Base-by-base conservation (phyloP, 2,888 invertebrate genomes). In the Machimus atricapillus region DNA sequence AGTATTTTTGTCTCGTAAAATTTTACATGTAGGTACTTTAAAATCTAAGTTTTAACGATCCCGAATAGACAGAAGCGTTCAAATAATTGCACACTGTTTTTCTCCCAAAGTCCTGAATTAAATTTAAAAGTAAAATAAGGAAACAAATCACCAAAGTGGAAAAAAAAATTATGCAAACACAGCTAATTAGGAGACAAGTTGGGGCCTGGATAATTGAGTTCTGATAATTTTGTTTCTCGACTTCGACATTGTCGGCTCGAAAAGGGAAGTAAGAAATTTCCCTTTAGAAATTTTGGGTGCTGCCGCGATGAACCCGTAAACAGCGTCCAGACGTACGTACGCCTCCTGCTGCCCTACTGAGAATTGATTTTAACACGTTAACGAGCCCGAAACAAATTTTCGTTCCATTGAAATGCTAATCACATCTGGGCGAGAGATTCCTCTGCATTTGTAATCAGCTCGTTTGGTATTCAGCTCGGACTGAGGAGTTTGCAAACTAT, bases 401-500 rank as follows among this genome's bases (percentile, higher is more conserved):
- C 52, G 23, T 23, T 79, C 79, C 79, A 79, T 79, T 79, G 79
- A 79, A 79, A 79, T 79, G 79, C 79, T 79, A 79, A 79, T 79
- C 78, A 27, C 78, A 78, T 78, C 52, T 79, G 52, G 27, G 79
- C 46, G 43, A 78, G 78, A 79, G 52, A 79, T 79, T 79, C 52
- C 79, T 79, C 79, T 79, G 79, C 79, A 46, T 79, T 79, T 79
- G 52, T 79, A 79, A 79, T 79, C 79, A 79, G 79, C n/a, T 27
- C 52, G 52, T 79, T 79, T 79, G n/a, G 79, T 52, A 79, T 79
- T 79, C 79, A 52, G 52, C 52, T 52, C 79, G 79, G 79, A 79
- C 79, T 46, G 16, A 52, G 66, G 66, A 79, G 27, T 52, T 79
- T 34, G 79, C 52, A 79, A 79, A 79, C 52, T 79, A 79, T 52